Base-by-base conservation (phyloP, 2,797 vertebrate genomes). In the Crenichthys baileyi region DNA sequence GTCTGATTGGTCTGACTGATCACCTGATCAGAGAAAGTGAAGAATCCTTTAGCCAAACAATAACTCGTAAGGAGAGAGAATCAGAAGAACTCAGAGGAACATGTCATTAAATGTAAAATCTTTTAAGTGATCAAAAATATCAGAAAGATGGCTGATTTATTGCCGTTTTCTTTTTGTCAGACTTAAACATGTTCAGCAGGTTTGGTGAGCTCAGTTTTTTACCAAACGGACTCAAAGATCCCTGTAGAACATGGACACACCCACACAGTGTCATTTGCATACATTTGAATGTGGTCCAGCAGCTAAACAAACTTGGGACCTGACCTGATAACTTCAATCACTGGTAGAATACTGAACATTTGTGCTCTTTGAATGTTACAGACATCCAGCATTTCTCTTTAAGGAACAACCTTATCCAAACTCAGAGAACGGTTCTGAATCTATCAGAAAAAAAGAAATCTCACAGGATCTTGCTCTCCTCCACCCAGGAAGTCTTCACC, bases 401-500 rank as follows among this genome's bases (percentile, higher is more conserved):
- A 11, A 41, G 31, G 41, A n/a, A n/a, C 11, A 2, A n/a, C 39
- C n/a, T 15, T 39, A 68, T 15, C 22, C 22, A 65, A 20, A 68
- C 20, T 68, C 24, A 58, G 55, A 4, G 24, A 58, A 58, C 2
- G 3, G 16, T 7, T n/a, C 39, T 6, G 8, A 18, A 76, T 5
- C 31, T 7, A 65, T 65, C 61, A 31, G 16, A 78, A 78, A 56
- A 5, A 22, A 73, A 53, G 31, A 63, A 81, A 58, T 77, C 72
- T 79, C 12, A 36, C 39, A 55, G 73, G 88, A 87, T 89, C 26
- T 0, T 77, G 68, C 15, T 79, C 73, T 1, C 85, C 79, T 29
- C 73, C 68, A 26, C 73, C 46, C 1, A 36, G 50, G 16, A 70
- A 55, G 36, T 91, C 85, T 7, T 88, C 82, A 1, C 22, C 77